Base-by-base conservation (phyloP, 2,797 vertebrate species). In the Spinus pinus region DNA sequence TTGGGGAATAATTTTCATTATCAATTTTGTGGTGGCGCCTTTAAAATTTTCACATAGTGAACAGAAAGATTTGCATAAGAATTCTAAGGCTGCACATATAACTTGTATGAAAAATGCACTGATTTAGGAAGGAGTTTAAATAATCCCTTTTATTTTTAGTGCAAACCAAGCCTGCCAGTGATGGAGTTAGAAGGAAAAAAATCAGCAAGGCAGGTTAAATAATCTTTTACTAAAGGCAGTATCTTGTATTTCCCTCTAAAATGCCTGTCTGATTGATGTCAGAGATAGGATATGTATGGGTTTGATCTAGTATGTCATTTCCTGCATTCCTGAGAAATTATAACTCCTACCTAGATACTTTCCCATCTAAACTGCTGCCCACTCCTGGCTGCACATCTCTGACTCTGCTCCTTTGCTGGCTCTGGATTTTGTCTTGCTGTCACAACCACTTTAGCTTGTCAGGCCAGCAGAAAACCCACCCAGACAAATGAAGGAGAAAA, bases 241-340 rank as follows among this genome's bases (percentile, higher is more conserved):
- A n/a, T 66, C 75, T 82, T 82, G 7, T 67, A 66, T 77, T 89
- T 89, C 6, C 28, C 31, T 87, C 39, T 83, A 47, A 86, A 88
- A 85, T 67, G 25, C 10, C 41, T 80, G 33, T 39, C 50, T 75
- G 83, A 57, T 83, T 58, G 83, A 78, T 75, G 44, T 62, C 73
- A 84, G 58, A 57, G 61, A 57, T 47, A 94, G 56, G 51, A 35
- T 54, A 49, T 19, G 42, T 72, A 61, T 58, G 66, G 25, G 5
- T 79, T 95, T 86, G 82, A 78, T 88, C 33, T 71, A 39, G 35
- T 65, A 17, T 46, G 57, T 50, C 5, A 47, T 90, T 92, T 94
- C 81, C 90, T 90, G 41, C 61, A 24, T 93, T 88, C 46, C 46
- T 69, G 56, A 90, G 66, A n/a, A 35, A 7, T 70, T 67, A 28